A percentile compares a stretch with the other conserved stretches of the same genome.
phyloP scores from a whole-genome alignment of 2,113 vertebrate genomes.

The Delphinus delphis region DNA sequence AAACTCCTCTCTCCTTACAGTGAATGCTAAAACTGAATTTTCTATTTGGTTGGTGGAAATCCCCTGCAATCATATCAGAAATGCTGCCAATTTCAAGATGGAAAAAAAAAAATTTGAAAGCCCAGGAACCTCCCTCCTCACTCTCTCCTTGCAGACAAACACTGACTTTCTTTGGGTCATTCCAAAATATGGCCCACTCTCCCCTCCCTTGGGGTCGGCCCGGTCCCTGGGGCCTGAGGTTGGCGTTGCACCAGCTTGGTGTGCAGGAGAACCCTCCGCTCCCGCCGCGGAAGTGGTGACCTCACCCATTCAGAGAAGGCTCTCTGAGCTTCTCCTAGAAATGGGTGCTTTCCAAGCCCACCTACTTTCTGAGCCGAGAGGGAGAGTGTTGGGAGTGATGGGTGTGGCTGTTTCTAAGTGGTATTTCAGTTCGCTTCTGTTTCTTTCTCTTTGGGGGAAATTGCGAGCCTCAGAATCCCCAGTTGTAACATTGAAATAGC shows the following conservation, averaged over 20 bases:
- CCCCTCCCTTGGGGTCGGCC: neutral
- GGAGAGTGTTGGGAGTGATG: neutral
- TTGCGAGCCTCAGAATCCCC: neutral
- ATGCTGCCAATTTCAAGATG: slow-evolving; percentile 67
- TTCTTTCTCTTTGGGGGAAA: neutral
- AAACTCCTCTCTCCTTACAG: neutral
- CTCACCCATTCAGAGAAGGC: neutral
- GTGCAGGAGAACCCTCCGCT: neutral
- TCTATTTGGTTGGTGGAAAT: slow-evolving; percentile 60
- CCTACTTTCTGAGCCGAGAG: neutral
- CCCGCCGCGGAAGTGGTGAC: neutral
- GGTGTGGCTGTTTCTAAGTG: neutral
- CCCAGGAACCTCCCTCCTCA: neutral
- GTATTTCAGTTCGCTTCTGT: neutral
- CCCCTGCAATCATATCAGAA: slow-evolving; percentile 68
- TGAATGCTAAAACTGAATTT: neutral
- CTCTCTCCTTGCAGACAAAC: neutral
- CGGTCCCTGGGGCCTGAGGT: neutral
- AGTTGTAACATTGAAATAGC: accelerated
- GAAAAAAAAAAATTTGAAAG: slow-evolving; percentile 9
- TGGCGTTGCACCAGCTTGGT: accelerated
- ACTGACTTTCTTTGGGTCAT: neutral
- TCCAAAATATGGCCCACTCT: neutral
- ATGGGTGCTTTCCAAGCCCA: neutral
- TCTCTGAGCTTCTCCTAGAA: neutral